These are phyloP conservation scores for Drosophila lowei DNA, from an alignment of 1,140 invertebrate genomes.

Conservation along the genomic window DNA sequence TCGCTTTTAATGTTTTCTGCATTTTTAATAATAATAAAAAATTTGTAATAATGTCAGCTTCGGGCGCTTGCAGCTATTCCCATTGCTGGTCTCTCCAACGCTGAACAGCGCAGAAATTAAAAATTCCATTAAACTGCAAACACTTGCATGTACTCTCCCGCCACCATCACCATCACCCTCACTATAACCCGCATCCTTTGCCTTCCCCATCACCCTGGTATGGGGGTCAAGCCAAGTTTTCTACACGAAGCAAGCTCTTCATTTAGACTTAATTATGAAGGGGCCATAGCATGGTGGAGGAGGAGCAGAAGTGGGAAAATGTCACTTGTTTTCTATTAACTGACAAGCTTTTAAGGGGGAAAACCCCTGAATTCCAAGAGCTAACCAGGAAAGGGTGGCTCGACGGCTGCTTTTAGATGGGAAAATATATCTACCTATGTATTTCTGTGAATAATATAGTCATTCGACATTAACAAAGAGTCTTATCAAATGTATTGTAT, in stretches of 20 bases:
- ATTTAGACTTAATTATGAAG: conserved; percentile 65
- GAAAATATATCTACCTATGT: too few species aligned
- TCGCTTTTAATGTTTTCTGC: conserved; percentile 52
- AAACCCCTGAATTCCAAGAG: conserved; percentile 9
- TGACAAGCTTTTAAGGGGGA: conserved; percentile 55
- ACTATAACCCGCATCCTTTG: not conserved
- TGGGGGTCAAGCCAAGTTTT: conserved; percentile 27
- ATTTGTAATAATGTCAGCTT: conserved; percentile 59
- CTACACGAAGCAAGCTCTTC: conserved; percentile 40
- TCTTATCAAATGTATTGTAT: too few species aligned
- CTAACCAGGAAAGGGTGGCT: not conserved
- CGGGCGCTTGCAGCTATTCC: conserved; percentile 21
- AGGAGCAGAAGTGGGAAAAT: not conserved
- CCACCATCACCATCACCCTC: not conserved
- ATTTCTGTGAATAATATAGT: too few species aligned
- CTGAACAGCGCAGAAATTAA: conserved; percentile 55
- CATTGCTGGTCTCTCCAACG: conserved; percentile 24
- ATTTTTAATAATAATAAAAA: conserved; percentile 69
- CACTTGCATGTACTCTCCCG: conserved; percentile 47
- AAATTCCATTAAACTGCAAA: conserved; percentile 78
- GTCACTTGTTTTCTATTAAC: conserved; percentile 63
- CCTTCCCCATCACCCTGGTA: not conserved
- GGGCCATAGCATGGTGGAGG: conserved; percentile 13
- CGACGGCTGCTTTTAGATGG: not conserved
- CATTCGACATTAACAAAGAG: too few species aligned